phyloP scores from a whole-genome alignment of 30 jellyfish, hydroid and myxozoan genomes.

The Hydra vulgaris region DNA sequence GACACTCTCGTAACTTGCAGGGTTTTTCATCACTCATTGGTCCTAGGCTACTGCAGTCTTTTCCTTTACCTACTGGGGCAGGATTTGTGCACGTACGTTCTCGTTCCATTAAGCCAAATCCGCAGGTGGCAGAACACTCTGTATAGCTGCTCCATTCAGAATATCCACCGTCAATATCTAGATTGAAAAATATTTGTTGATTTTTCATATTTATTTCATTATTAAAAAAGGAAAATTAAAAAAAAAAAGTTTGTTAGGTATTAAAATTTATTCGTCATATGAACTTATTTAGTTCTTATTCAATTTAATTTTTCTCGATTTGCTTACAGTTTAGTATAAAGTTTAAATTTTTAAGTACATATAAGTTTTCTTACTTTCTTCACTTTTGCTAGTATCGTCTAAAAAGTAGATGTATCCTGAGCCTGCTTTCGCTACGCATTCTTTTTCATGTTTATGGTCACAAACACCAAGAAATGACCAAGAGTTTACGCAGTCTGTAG shows the following conservation, averaged over 20 bases:
- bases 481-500: conserved; percentile 21
- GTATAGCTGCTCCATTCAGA: not conserved
- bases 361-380: not conserved
- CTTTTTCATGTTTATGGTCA: conserved; percentile 33
- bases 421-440: conserved; percentile 36
- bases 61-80: not conserved
- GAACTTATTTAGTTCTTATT: too few species aligned
- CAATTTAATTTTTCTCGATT: too few species aligned
- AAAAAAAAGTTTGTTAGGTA: too few species aligned
- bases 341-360: too few species aligned
- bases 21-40: not conserved
- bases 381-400: not conserved
- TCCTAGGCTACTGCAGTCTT: not conserved
- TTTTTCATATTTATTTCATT: too few species aligned
- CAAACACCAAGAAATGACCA: conserved; percentile 31
- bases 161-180: not conserved
- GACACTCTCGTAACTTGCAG: not conserved
- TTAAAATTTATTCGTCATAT: too few species aligned
- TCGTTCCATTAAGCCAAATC: not conserved
- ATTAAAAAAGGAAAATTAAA: too few species aligned
- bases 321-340: too few species aligned
- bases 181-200: too few species aligned
- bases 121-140: not conserved
- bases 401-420: conserved; percentile 33
- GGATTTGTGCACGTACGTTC: not conserved